Conservation (phyloP, 1,140 invertebrate species). For the Coenobita brevimanus region DNA sequence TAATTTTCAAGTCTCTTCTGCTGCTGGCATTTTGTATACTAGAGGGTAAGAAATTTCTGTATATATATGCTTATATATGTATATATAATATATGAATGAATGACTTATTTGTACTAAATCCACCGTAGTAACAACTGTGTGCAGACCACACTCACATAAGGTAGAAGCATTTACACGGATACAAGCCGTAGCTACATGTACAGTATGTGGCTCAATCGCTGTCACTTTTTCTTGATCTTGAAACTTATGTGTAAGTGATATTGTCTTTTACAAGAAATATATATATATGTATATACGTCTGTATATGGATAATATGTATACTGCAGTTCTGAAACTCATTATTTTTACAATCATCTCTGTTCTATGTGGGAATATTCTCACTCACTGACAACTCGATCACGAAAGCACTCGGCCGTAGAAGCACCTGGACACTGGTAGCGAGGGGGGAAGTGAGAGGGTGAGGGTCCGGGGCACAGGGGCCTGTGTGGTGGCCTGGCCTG, state of each 20-base stretch:
- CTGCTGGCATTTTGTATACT: conserved; percentile 38
- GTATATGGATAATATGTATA: conserved; percentile 1
- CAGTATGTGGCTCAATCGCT: conserved; percentile 47
- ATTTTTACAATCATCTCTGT: background rate
- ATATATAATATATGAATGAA: conserved; percentile 54
- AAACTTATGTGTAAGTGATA: conserved; percentile 23
- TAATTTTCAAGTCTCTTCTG: no score
- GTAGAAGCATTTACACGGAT: conserved; percentile 25
- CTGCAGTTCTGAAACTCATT: background rate
- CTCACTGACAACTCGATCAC: conserved; percentile 25
- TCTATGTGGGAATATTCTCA: conserved; percentile 19
- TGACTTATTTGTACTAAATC: conserved; percentile 63
- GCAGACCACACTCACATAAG: conserved; percentile 26
- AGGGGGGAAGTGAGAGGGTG: background rate
- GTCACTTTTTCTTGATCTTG: conserved; percentile 45
- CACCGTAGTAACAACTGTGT: conserved; percentile 48
- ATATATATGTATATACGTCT: conserved; percentile 38
- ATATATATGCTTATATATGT: conserved; percentile 37
- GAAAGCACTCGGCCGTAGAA: conserved; percentile 43
- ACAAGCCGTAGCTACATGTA: conserved; percentile 10
- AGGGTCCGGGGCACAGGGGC: background rate
- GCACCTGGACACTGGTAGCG: conserved; percentile 39
- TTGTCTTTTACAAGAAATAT: conserved; percentile 5
- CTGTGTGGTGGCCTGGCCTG: conserved; percentile 22
- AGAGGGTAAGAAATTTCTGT: conserved; percentile 54